Percentiles rank a stretch among this genome's conserved stretches.
Conservation (phyloP, 2,113 vertebrate genomes). For the Narcine bancroftii region DNA sequence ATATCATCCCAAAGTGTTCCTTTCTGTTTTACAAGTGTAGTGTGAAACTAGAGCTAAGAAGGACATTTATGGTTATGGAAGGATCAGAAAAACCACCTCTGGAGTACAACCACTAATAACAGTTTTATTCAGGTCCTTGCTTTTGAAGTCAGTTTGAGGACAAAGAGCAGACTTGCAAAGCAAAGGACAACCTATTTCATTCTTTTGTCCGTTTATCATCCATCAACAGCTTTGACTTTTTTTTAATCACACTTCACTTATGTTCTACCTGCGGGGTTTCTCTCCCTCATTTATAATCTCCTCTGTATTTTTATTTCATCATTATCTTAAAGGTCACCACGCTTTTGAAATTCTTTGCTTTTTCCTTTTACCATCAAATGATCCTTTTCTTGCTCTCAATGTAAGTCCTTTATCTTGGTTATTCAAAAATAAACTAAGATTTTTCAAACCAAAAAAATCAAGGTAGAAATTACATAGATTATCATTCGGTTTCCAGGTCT, state of each 20-base stretch:
- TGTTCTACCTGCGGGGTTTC: background rate
- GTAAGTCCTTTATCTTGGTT: background rate
- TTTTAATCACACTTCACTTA: background rate
- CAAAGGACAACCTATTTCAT: background rate
- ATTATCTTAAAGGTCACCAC: background rate
- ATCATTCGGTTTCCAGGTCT: background rate
- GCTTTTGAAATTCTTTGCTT: background rate
- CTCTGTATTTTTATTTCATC: background rate
- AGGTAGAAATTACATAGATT: background rate
- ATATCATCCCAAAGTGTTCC: background rate
- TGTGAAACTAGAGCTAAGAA: too few species aligned
- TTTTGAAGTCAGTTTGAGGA: background rate
- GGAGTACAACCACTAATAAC: background rate
- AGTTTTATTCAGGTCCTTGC: background rate
- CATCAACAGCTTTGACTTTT: background rate
- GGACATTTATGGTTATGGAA: background rate
- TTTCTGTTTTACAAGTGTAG: background rate
- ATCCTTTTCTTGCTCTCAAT: background rate
- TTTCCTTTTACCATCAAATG: background rate
- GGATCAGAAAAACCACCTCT: background rate
- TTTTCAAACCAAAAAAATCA: background rate
- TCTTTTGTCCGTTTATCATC: background rate
- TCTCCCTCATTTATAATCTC: background rate
- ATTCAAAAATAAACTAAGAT: background rate
- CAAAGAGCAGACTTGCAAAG: background rate